A percentile compares a stretch with the other conserved stretches of the same genome.
phyloP scores from a whole-genome alignment of 2,113 vertebrate genomes.

The Apteryx owenii region DNA sequence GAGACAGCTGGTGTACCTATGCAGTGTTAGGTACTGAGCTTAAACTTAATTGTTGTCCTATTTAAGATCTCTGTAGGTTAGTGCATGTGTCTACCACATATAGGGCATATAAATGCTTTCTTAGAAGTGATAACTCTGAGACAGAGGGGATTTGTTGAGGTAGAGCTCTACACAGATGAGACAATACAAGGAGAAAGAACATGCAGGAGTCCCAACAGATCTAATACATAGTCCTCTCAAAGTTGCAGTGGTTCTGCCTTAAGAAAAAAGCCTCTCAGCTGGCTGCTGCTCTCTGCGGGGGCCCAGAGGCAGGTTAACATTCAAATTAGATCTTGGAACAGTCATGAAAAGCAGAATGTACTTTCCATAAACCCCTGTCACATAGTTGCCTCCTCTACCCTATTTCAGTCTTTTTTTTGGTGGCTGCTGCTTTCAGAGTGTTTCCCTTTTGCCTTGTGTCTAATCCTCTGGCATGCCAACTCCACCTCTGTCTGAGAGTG shows the following conservation, averaged over 20 bases:
- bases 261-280: background rate
- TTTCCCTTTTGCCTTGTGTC: background rate
- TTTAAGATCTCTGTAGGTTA: background rate
- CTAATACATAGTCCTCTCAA: background rate
- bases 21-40: background rate
- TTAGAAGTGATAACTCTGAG: background rate
- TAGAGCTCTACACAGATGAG: background rate
- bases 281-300: fast-evolving
- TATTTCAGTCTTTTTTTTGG: background rate
- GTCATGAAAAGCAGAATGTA: background rate
- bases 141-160: background rate
- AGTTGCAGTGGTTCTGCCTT: background rate
- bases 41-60: background rate
- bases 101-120: background rate
- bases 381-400: background rate
- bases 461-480: background rate
- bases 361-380: background rate
- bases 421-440: background rate
- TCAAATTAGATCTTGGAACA: background rate
- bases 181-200: background rate
- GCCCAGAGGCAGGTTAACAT: background rate
- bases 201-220: background rate
- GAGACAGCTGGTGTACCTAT: background rate
- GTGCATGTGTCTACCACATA: background rate
- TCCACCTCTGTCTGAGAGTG: background rate